A percentile compares a stretch with the other conserved stretches of the same genome.
Conservation (phyloP, 2,113 vertebrate species). For the Rhabdomys dilectus region DNA sequence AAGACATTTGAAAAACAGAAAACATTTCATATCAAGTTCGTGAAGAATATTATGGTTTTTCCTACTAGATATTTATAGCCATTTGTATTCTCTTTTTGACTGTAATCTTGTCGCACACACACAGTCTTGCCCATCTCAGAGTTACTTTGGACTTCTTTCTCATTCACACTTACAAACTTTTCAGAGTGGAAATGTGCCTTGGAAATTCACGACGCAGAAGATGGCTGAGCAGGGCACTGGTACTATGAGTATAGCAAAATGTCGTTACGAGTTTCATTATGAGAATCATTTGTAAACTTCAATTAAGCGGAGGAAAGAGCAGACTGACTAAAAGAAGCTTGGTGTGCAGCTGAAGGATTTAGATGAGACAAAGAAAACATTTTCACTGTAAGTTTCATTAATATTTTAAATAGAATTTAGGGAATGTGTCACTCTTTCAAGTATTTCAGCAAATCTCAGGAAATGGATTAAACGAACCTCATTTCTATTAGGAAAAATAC, state of each 20-base stretch:
- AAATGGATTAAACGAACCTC: background rate
- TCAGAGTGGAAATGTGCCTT: slow-evolving; percentile 12
- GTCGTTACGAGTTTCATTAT: background rate
- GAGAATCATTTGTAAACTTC: slow-evolving; percentile 32
- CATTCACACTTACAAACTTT: background rate
- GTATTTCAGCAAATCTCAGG: slow-evolving; percentile 24
- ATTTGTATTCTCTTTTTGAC: background rate
- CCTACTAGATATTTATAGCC: background rate
- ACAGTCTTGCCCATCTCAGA: background rate
- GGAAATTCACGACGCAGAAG: background rate
- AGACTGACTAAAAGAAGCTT: slow-evolving; percentile 39
- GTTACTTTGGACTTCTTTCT: background rate
- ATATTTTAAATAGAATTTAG: slow-evolving; percentile 54
- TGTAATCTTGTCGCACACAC: background rate
- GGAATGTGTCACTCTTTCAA: slow-evolving; percentile 2
- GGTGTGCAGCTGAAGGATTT: slow-evolving; percentile 54
- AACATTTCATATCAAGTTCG: background rate
- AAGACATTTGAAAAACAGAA: background rate
- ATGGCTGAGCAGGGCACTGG: too few relatives aligned
- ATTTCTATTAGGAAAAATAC: slow-evolving; percentile 53
- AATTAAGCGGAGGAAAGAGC: slow-evolving; percentile 59
- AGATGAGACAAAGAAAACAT: slow-evolving; percentile 21
- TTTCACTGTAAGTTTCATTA: slow-evolving; percentile 28
- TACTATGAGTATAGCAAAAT: too few relatives aligned
- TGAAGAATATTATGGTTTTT: background rate